Base-by-base conservation (phyloP, 2,888 invertebrate species). In the Sinotaia quadrata region DNA sequence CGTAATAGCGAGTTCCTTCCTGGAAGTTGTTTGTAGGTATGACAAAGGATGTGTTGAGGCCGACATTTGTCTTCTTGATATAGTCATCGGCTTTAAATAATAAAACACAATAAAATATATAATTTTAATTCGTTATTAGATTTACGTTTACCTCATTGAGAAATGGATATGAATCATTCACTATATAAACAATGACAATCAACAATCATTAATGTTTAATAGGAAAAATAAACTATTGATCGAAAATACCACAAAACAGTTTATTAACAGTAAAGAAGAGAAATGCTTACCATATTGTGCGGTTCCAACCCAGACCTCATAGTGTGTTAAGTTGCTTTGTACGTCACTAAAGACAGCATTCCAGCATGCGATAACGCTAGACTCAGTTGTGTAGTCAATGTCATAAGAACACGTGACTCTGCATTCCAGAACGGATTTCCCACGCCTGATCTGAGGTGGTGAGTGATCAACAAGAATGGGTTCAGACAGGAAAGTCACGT, bases 331-430 rank as follows among this genome's bases (percentile, higher is more conserved):
- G 44, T 49, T 24, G 52, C 75, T 73, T 51, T 77, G 71, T 41
- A 24, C 10, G 36, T 79, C 78, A 0, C 24, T n/a, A 36, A 70
- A 74, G 8, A 80, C 78, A 7, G 67, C 69, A 2, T 37, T 18
- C 80, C 80, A 80, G 41, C 78, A 78, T n/a, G 71, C 75, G 8
- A 69, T 69, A 2, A 78, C 71, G 8, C 59, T 67, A 31, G 73
- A 68, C 21, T 60, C 67, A 61, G 67, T 67, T n/a, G 69, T 77
- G 54, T 71, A 67, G 36, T 81, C 81, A n/a, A 69, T 31, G 58
- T 81, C 81, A 2, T n/a, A 10, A 7, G 24, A 24, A 60, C 80
- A 80, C 4, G 49, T 31, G 1, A 10, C 44, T 27, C 67, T 68
- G 0, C 73, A 73, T 21, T 78, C 77, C 15, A 66, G 72, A 18